Percentiles rank a stretch among this genome's conserved stretches.
These are phyloP conservation scores for Dallia pectoralis DNA, from an alignment of 2,797 vertebrate genomes.

Conservation along the genomic window DNA sequence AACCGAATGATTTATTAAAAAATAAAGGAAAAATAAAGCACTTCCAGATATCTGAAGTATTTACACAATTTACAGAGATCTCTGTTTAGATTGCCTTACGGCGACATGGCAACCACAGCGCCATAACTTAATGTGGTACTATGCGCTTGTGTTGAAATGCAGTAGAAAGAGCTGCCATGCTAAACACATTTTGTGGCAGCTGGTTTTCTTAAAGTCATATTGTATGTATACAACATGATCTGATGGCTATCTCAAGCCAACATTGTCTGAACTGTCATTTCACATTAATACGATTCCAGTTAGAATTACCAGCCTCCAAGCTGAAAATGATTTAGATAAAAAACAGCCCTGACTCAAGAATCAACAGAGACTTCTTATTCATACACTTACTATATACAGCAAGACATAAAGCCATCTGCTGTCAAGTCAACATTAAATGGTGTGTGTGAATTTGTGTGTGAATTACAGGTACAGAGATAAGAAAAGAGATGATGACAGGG, in stretches of 20 bases:
- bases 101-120: too few species aligned
- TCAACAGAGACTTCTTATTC: neutral
- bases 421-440: neutral
- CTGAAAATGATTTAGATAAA: slow-evolving; percentile 7
- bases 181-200: slow-evolving; percentile 12
- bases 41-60: too few species aligned
- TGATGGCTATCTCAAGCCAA: slow-evolving; percentile 13
- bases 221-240: neutral
- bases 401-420: slow-evolving; percentile 17
- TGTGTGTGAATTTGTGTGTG: slow-evolving; percentile 2
- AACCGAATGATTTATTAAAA: too few species aligned
- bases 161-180: slow-evolving; percentile 3
- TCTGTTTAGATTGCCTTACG: too few species aligned
- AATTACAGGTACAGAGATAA: slow-evolving; percentile 7
- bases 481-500: neutral
- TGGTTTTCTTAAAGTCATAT: slow-evolving; percentile 6
- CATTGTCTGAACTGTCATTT: slow-evolving; percentile 6
- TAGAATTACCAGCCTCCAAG: slow-evolving; percentile 3
- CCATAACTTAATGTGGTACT: neutral
- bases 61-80: too few species aligned
- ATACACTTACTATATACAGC: neutral
- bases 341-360: neutral
- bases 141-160: slow-evolving; percentile 4
- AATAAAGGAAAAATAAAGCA: too few species aligned
- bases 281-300: slow-evolving; percentile 13